Evolutionary conservation across 2,888 invertebrate species (phyloP), one percentile per base, ranked within the genome.

Genomic region (Pachycephus smyrnensis): DNA sequence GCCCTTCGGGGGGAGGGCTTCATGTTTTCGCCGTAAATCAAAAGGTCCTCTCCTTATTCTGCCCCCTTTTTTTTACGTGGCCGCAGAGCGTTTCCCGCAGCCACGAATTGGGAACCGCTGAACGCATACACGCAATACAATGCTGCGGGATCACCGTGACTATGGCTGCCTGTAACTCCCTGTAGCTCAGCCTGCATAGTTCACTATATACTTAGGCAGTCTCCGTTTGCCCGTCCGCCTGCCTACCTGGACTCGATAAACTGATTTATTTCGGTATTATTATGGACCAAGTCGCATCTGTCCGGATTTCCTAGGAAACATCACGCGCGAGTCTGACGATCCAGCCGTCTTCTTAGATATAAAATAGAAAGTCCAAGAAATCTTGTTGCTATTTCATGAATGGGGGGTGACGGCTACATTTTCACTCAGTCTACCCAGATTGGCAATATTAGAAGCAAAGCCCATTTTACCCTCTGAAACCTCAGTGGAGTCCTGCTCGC

Each of bases 251-350:
- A 69, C 83, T 88, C 89, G 89, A 90, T 91, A 89, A 90, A 91
- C 89, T 90, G 90, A 91, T 91, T 91, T 91, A 91, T 91, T 91
- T 90, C 88, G 84, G 88, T 88, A 88, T 89, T 86, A 90, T 89
- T 88, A 80, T 81, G 80, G 80, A 82, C 79, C 80, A 80, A 81
- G 86, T 86, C 85, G 88, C 89, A 89, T 90, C 90, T 90, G 90
- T 88, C 87, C 86, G 86, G 85, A 88, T 87, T 86, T 87, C 80
- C 83, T 80, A 77, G 73, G 77, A 79, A 71, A 6, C 55, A 55
- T 31, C 71, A 23, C 31, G 71, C 3, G 3, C 30, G 40, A 23
- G 55, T 23, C 55, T 55, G 23, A 23, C 55, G 9, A 55, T 23
- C 23, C 55, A 23, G 55, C 23, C 6, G 55, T 15, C 9, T 23